Evolutionary conservation across 2,797 vertebrate genomes (phyloP).

Genomic region (Peromyscus eremicus): DNA sequence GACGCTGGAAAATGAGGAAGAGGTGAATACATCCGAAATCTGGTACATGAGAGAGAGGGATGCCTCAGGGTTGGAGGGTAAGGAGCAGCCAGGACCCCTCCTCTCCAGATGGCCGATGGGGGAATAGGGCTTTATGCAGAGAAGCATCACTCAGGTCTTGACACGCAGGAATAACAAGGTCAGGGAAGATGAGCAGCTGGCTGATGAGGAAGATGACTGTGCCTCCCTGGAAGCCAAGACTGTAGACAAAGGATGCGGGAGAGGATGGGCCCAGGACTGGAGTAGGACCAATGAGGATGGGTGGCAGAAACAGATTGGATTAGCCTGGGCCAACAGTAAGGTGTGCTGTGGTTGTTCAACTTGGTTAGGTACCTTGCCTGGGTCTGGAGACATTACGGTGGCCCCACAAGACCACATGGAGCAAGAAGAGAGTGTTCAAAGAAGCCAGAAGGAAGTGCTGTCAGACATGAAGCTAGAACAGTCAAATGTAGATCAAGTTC

Average conservation of each 20-base stretch:
- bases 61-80: background rate
- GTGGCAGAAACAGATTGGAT: background rate
- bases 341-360: background rate
- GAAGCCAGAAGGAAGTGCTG: background rate
- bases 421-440: background rate
- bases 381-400: background rate
- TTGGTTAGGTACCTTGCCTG: background rate
- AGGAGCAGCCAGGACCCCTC: background rate
- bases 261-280: background rate
- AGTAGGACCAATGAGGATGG: background rate
- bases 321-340: background rate
- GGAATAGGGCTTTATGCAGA: background rate
- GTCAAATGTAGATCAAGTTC: background rate
- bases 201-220: background rate
- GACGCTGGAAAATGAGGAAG: background rate
- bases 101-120: background rate
- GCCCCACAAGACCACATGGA: background rate
- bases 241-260: background rate
- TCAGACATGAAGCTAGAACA: slow-evolving; percentile 2
- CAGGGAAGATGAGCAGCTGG: background rate
- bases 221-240: background rate
- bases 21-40: background rate
- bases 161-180: background rate
- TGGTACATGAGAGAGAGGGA: background rate
- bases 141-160: background rate